These are phyloP conservation scores for Cyanoderma ruficeps DNA, from an alignment of 2,113 vertebrate species.

Conservation along the genomic window DNA sequence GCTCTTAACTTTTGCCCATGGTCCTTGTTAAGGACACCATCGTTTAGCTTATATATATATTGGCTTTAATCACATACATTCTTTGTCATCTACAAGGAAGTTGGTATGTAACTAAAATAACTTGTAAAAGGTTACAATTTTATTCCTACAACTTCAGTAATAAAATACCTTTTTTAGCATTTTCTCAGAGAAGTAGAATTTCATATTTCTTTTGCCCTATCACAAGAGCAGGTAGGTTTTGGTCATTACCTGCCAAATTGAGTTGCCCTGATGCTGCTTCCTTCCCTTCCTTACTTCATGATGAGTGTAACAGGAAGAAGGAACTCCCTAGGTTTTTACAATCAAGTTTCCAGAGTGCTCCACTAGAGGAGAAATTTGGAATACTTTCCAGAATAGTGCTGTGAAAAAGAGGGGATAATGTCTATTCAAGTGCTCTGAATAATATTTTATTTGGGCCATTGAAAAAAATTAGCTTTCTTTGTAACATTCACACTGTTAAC, in stretches of 20 bases:
- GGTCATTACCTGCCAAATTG: slow-evolving; percentile 1
- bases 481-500: slow-evolving; percentile 5
- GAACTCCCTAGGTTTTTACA: slow-evolving; percentile 29
- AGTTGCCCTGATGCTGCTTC: slow-evolving; percentile 33
- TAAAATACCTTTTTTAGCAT: slow-evolving; percentile 27
- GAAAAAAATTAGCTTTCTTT: not conserved
- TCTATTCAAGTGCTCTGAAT: slow-evolving; percentile 52
- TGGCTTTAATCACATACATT: slow-evolving; percentile 22
- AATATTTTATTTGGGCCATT: not conserved
- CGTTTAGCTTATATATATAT: slow-evolving; percentile 6
- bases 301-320: slow-evolving; percentile 17
- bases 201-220: not conserved
- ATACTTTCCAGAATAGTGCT: slow-evolving; percentile 45
- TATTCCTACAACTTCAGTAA: slow-evolving; percentile 40
- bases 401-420: slow-evolving; percentile 60
- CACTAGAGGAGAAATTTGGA: slow-evolving; percentile 43
- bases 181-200: slow-evolving; percentile 50
- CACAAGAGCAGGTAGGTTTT: not conserved
- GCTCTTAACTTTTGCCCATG: not conserved
- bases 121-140: slow-evolving; percentile 36
- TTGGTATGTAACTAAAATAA: slow-evolving; percentile 42
- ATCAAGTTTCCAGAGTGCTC: slow-evolving; percentile 41
- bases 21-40: slow-evolving; percentile 36
- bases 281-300: not conserved
- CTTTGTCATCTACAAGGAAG: slow-evolving; percentile 4